Conservation (phyloP, 2,888 invertebrate genomes). For the Chaetoderma sp. region DNA sequence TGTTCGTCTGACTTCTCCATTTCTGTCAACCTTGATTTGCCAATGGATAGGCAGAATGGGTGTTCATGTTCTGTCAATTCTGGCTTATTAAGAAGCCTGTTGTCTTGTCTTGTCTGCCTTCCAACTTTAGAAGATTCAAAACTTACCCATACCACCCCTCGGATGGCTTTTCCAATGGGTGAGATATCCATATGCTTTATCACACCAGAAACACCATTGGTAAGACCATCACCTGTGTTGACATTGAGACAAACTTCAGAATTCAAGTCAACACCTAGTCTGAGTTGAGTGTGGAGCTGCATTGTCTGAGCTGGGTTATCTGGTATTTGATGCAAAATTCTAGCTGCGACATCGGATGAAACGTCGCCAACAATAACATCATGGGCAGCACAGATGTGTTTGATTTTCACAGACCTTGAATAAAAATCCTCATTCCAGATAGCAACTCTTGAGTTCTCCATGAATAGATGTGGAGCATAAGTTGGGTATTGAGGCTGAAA, state of each 20-base stretch:
- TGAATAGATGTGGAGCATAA: not conserved
- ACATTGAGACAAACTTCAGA: slow-evolving; percentile 1
- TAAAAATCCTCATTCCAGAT: not conserved
- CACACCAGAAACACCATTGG: slow-evolving; percentile 1
- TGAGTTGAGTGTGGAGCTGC: not conserved
- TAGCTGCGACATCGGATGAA: not conserved
- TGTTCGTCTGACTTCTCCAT: not conserved
- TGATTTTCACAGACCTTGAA: no score
- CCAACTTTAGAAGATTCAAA: not conserved
- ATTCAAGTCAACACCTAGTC: not conserved
- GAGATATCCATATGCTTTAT: not conserved
- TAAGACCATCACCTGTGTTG: not conserved
- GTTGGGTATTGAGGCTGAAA: not conserved
- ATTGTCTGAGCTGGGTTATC: not conserved
- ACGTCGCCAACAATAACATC: not conserved
- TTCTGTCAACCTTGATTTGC: not conserved
- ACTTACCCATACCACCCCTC: not conserved
- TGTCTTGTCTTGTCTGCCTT: not conserved
- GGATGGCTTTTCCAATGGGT: not conserved
- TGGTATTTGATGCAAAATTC: not conserved
- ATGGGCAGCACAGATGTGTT: no score
- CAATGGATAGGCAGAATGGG: not conserved
- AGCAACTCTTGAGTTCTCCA: not conserved
- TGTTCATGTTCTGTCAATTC: not conserved
- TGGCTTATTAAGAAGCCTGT: not conserved